Evolutionary conservation across 2,797 vertebrate genomes (phyloP).

Genomic region (Poecilia gillii): DNA sequence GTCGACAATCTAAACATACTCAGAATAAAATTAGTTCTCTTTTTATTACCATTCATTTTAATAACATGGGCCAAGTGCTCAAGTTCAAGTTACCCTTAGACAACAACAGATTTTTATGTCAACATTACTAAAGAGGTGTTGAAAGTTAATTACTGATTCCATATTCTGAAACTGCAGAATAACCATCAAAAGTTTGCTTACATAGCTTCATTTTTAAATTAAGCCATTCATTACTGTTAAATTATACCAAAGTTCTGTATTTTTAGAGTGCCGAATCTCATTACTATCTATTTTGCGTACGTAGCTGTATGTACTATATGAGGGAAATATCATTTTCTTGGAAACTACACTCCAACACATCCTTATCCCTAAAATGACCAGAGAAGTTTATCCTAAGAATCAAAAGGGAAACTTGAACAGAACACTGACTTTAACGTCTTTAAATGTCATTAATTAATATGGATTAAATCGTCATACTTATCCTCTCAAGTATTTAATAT

Average conservation of each 20-base stretch:
- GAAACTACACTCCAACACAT: constrained; percentile 9
- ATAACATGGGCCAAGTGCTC: not conserved
- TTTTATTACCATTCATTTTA: not conserved
- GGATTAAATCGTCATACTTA: not conserved
- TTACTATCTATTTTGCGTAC: not conserved
- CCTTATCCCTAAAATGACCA: not conserved
- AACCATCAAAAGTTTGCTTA: not conserved
- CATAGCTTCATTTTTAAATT: not conserved
- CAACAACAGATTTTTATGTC: not conserved
- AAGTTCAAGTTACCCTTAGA: not conserved
- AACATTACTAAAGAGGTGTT: not conserved
- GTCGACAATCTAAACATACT: not conserved
- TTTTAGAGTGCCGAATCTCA: not conserved
- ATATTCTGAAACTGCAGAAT: not conserved
- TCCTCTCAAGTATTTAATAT: not conserved
- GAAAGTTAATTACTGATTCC: not conserved
- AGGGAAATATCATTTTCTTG: not conserved
- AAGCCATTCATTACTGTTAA: not conserved
- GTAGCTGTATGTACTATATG: not conserved
- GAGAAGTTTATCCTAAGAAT: not conserved
- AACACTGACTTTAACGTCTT: not conserved
- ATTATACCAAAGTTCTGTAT: not conserved
- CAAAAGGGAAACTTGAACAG: not conserved
- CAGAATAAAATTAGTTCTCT: not conserved
- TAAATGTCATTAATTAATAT: not conserved